Evolutionary conservation across 1,140 invertebrate species (phyloP), one percentile per base, ranked within the genome.

Genomic region (Calosoma granatense): DNA sequence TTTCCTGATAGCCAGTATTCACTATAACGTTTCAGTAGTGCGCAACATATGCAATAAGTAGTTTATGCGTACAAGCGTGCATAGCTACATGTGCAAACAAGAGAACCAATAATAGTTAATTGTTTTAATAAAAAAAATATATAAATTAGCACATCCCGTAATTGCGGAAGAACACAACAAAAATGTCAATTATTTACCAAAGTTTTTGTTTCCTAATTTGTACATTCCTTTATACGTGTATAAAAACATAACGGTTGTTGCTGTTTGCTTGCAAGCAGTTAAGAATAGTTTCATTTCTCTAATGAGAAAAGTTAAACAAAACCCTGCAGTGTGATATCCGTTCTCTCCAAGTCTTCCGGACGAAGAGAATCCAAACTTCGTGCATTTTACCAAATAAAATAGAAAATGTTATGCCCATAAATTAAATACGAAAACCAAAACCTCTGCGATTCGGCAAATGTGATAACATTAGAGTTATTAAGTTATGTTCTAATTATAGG

Each of bases 261-360:
- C 26, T 36, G 26, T 36, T 36, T 36, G 26, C 26, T 9, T 36
- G 26, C 26, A 36, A n/a, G n/a, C 26, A 36, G n/a, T 36, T n/a
- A 36, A 36, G 6, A 36, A 6, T 6, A 36, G 6, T 36, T 36
- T 36, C n/a, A 36, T 9, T 9, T 36, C 26, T 36, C n/a, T 6
- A 9, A 6, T 36, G 26, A 36, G 26, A 36, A 36, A n/a, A 36
- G 26, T 36, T 47, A 47, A 47, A 47, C 26, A 30, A 47, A 47
- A 47, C 6, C 26, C 17, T 9, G 41, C 41, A 47, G 4, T 47
- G 41, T 47, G 41, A 47, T 47, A 47, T 17, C 41, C 17, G 17
- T 47, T 47, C 15, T 47, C 41, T 47, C 41, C 41, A 47, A 47
- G 41, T 47, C 41, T 47, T 47, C 41, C 41, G 41, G 41, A 47